A percentile compares a stretch with the other conserved stretches of the same genome.
These are phyloP conservation scores for Phenganax subtilis DNA, from an alignment of 92 coral and sea anemone species.

Conservation along the genomic window DNA sequence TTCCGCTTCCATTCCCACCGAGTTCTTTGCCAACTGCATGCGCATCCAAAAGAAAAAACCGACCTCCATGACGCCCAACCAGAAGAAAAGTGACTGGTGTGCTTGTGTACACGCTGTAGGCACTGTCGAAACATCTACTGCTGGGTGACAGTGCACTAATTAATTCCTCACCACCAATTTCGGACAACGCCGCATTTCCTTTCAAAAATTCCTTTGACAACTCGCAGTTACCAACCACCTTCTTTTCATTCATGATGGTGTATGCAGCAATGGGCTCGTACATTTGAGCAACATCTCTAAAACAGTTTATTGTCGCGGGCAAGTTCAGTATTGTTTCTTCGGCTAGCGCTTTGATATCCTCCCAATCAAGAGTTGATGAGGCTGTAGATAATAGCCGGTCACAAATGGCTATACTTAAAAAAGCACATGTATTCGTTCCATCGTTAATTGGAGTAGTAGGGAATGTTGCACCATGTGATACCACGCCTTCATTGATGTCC, in stretches of 20 bases:
- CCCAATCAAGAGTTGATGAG: too few species aligned
- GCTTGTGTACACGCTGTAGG: too few species aligned
- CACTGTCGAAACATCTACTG: too few species aligned
- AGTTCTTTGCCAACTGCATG: neutral
- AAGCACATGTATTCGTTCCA: neutral
- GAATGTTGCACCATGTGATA: too few species aligned
- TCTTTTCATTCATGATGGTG: neutral
- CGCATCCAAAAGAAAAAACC: too few species aligned
- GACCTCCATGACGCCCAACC: too few species aligned
- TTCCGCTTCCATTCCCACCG: conserved; percentile 6
- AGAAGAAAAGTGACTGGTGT: too few species aligned
- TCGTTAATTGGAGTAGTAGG: neutral
- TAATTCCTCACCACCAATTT: conserved; percentile 3
- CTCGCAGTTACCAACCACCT: conserved; percentile 9
- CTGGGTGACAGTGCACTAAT: neutral
- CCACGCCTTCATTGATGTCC: too few species aligned
- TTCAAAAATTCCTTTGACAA: conserved; percentile 10
- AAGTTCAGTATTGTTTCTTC: neutral
- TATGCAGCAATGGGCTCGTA: conserved; percentile 8
- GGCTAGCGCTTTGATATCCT: neutral
- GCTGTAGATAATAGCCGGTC: neutral
- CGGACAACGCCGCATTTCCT: conserved; percentile 13
- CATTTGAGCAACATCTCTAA: conserved; percentile 1
- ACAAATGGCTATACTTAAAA: neutral
- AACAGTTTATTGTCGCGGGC: neutral